Percentiles rank a stretch among this genome's conserved stretches.
These are phyloP conservation scores for Mechanitis messenoides DNA, from an alignment of 2,888 invertebrate genomes.

Conservation along the genomic window DNA sequence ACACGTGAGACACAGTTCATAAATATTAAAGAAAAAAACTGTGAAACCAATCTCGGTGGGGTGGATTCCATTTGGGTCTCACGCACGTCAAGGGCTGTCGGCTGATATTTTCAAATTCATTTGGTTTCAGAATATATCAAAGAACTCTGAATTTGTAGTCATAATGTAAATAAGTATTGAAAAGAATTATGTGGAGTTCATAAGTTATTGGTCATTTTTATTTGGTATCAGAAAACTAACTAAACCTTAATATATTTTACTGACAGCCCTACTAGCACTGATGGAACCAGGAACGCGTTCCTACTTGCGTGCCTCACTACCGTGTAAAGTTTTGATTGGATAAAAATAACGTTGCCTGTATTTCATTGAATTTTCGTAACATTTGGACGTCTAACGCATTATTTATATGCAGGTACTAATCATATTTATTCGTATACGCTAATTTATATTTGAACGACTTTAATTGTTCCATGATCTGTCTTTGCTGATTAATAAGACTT, in stretches of 20 bases:
- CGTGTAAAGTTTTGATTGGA: slow-evolving; percentile 65
- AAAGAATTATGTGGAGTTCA: no score
- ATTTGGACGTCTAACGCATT: slow-evolving; percentile 60
- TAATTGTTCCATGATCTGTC: no score
- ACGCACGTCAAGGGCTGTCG: slow-evolving; percentile 18
- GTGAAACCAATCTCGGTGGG: slow-evolving; percentile 64
- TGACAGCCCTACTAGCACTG: slow-evolving; percentile 35
- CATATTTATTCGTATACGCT: no score
- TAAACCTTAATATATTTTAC: background rate
- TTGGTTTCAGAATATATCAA: no score
- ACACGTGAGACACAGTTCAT: slow-evolving; percentile 61
- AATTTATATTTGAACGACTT: no score
- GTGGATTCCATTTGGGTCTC: slow-evolving; percentile 57
- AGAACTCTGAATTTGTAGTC: no score
- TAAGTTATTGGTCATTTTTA: background rate
- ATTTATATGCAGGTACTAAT: slow-evolving; percentile 56
- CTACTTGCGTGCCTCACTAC: slow-evolving; percentile 37
- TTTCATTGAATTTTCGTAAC: slow-evolving; percentile 59
- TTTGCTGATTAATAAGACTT: no score
- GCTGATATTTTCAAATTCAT: background rate
- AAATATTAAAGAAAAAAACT: slow-evolving; percentile 71
- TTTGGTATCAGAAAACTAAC: background rate
- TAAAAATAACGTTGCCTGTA: slow-evolving; percentile 64
- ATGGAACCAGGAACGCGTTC: slow-evolving; percentile 34
- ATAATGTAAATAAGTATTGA: no score